Evolutionary conservation across 2,888 invertebrate genomes (phyloP).

Genomic region (Eupithecia tripunctaria): DNA sequence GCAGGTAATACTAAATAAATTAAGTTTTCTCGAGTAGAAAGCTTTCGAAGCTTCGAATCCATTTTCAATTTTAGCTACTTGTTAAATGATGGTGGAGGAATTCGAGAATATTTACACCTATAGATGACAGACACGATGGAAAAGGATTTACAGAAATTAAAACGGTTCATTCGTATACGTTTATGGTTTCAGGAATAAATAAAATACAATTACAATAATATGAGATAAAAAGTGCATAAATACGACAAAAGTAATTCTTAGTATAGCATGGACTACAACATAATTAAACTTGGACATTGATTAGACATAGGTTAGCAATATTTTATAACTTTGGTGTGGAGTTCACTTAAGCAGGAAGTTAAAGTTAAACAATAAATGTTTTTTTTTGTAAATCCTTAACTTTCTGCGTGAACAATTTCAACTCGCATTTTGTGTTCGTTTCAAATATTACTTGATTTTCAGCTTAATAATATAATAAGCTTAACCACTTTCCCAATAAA

Average conservation of each 20-base stretch:
- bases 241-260: slow-evolving; percentile 21
- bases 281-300: slow-evolving; percentile 1
- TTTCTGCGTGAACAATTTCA: neutral
- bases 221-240: slow-evolving; percentile 19
- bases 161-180: slow-evolving; percentile 41
- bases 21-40: neutral
- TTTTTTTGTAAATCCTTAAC: neutral
- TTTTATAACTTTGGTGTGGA: neutral
- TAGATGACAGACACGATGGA: neutral
- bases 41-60: no score
- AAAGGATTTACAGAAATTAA: slow-evolving; percentile 24
- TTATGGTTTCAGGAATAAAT: slow-evolving; percentile 42
- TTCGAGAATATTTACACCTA: neutral
- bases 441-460: neutral
- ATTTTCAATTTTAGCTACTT: no score
- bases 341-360: neutral
- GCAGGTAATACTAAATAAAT: neutral
- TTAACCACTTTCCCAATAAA: neutral
- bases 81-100: neutral
- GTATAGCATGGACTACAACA: neutral
- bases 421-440: neutral
- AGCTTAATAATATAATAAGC: no score
- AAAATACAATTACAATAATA: slow-evolving; percentile 32
- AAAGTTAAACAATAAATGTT: neutral
- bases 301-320: neutral